These are phyloP conservation scores for Porphyrio hochstetteri DNA, from an alignment of 2,113 vertebrate genomes.

Conservation along the genomic window DNA sequence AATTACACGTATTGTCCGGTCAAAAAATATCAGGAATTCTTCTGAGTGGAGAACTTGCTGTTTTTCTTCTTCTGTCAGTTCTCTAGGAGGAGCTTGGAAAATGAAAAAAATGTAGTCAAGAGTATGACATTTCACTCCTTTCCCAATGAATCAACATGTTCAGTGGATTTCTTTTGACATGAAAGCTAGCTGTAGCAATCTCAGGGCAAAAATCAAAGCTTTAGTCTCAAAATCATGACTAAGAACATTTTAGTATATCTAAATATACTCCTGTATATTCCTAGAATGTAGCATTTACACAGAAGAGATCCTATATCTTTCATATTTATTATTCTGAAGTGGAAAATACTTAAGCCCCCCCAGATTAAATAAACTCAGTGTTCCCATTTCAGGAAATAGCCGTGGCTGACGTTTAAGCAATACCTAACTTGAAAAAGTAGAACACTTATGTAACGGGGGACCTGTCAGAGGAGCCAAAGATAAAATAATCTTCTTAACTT, in stretches of 20 bases:
- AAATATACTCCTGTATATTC: slow-evolving; percentile 23
- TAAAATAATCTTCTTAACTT: slow-evolving; percentile 54
- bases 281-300: slow-evolving; percentile 10
- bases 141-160: slow-evolving; percentile 47
- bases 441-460: slow-evolving; percentile 52
- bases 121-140: slow-evolving; percentile 26
- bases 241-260: background rate
- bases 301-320: slow-evolving; percentile 32
- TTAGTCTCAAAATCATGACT: slow-evolving; percentile 41
- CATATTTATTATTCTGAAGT: slow-evolving; percentile 70
- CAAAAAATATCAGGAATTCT: slow-evolving; percentile 97
- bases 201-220: slow-evolving; percentile 35
- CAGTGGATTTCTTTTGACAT: slow-evolving; percentile 8
- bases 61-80: slow-evolving; percentile 95
- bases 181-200: background rate
- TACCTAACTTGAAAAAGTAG: slow-evolving; percentile 22
- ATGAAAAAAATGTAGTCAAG: slow-evolving; percentile 33
- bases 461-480: slow-evolving; percentile 31
- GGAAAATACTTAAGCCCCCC: slow-evolving; percentile 54
- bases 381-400: slow-evolving; percentile 67
- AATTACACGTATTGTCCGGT: slow-evolving; percentile 93
- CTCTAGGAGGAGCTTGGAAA: slow-evolving; percentile 83
- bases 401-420: slow-evolving; percentile 22
- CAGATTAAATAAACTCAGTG: slow-evolving; percentile 57
- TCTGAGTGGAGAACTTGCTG: slow-evolving; percentile 95